phyloP scores from a whole-genome alignment of 2,888 invertebrate genomes.

The Nasonovia ribisnigri region DNA sequence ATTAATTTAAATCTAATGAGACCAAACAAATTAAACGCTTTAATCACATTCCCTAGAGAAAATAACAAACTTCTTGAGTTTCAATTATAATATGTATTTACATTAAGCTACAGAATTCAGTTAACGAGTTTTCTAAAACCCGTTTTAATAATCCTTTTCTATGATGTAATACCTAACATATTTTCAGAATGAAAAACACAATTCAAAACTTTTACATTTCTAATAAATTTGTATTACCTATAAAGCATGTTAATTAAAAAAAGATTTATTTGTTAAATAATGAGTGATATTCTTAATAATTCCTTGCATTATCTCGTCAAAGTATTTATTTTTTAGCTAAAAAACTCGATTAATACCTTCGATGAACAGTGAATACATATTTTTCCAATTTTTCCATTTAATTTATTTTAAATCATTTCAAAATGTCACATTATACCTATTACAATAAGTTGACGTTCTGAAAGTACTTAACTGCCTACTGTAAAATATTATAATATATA shows the following conservation, averaged over 20 bases:
- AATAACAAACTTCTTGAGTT: background rate
- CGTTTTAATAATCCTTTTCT: background rate
- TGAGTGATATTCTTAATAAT: background rate
- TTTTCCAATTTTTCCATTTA: too few species aligned
- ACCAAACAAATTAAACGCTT: background rate
- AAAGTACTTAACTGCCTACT: background rate
- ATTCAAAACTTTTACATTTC: background rate
- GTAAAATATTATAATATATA: background rate
- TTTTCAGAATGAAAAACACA: background rate
- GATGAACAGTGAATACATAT: background rate
- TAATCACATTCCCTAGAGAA: background rate
- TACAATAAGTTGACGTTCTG: background rate
- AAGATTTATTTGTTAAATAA: background rate
- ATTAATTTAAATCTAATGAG: background rate
- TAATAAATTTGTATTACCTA: background rate
- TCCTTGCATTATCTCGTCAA: background rate
- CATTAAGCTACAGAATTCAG: background rate
- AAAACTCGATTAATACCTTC: background rate
- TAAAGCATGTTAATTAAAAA: background rate
- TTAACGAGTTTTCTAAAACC: background rate
- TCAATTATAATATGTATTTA: background rate
- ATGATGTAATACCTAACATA: background rate
- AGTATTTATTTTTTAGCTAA: background rate
- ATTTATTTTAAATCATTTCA: background rate
- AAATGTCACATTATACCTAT: background rate